Percentiles rank a stretch among this genome's conserved stretches.
phyloP scores from a whole-genome alignment of 2,888 invertebrate species.

The Hyalella azteca region DNA sequence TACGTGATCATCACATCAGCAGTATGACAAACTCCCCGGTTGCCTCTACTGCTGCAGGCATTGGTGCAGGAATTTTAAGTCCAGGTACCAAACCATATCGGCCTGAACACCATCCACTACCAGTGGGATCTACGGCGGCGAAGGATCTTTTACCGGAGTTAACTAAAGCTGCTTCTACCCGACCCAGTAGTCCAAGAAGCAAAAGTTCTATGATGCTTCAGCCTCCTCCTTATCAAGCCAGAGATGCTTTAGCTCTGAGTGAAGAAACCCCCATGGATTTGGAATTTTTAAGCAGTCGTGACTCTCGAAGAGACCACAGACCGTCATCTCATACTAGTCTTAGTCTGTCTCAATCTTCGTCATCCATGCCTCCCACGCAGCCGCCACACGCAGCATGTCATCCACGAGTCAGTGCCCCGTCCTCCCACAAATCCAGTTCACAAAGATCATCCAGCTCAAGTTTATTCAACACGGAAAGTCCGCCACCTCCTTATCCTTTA shows the following conservation, averaged over 20 bases:
- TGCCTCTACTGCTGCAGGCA: neutral
- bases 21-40: neutral
- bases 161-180: neutral
- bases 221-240: neutral
- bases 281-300: neutral
- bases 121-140: neutral
- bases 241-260: neutral
- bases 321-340: neutral
- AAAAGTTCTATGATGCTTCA: neutral
- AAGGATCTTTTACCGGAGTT: constrained; percentile 21
- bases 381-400: neutral
- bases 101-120: constrained; percentile 15
- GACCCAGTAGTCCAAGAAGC: neutral
- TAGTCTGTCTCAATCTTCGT: neutral
- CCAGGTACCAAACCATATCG: constrained; percentile 31
- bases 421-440: neutral
- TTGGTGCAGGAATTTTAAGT: constrained; percentile 10
- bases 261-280: neutral
- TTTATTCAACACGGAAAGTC: neutral
- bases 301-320: constrained; percentile 12
- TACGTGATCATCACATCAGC: neutral
- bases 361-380: neutral
- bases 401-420: neutral
- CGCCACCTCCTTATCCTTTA: constrained; percentile 1
- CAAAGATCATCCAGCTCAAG: neutral